Evolutionary conservation across 2,113 vertebrate genomes (phyloP).

Genomic region (Dendrocopos noguchii): DNA sequence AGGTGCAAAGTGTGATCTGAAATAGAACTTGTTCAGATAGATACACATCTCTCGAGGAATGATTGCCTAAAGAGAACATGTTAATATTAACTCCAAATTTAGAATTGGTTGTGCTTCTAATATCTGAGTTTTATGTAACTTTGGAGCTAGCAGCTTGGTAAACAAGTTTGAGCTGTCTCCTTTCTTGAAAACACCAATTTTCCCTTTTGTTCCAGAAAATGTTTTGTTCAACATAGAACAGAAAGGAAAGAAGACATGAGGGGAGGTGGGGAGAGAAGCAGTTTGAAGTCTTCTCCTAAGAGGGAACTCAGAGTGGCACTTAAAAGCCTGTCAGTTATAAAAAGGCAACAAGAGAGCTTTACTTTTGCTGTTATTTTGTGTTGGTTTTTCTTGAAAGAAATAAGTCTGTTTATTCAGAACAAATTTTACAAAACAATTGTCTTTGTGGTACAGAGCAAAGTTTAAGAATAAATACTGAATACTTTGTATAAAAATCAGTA

Average conservation of each 20-base stretch:
- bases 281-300: not conserved
- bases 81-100: not conserved
- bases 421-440: conserved; percentile 70
- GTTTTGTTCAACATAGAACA: not conserved
- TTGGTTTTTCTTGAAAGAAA: not conserved
- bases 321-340: not conserved
- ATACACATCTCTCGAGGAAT: not conserved
- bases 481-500: conserved; percentile 77
- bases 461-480: conserved; percentile 78
- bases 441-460: conserved; percentile 69
- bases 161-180: not conserved
- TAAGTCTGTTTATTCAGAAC: conserved; percentile 72
- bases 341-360: conserved; percentile 2
- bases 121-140: not conserved
- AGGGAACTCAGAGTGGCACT: not conserved
- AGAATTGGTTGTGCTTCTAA: not conserved
- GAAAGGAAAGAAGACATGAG: not conserved
- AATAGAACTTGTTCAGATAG: not conserved
- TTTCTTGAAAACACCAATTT: not conserved
- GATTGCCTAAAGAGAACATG: not conserved
- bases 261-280: not conserved
- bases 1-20: not conserved
- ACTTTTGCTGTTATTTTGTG: not conserved
- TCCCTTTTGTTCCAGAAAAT: not conserved
- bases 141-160: not conserved